Percentiles rank a stretch among this genome's conserved stretches.
These are phyloP conservation scores for Scaptomyza caliginosa DNA, from an alignment of 2,888 invertebrate species.

Conservation along the genomic window DNA sequence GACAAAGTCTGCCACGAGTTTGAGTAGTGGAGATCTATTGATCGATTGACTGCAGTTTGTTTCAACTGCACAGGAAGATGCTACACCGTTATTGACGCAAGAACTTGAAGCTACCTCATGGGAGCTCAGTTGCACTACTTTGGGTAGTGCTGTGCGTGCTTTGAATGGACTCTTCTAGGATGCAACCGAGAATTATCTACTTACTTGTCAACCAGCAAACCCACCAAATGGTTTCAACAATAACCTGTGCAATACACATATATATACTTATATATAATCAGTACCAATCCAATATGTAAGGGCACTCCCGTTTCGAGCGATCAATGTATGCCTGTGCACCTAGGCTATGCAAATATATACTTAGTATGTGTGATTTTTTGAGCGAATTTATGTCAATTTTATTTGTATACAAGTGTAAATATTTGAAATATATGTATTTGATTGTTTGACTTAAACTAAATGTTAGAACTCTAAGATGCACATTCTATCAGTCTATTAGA, in stretches of 20 bases:
- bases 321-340: constrained; percentile 6
- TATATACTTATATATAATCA: constrained; percentile 4
- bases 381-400: constrained; percentile 54
- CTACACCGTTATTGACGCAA: background rate
- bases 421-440: background rate
- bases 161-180: constrained; percentile 71
- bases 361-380: constrained; percentile 53
- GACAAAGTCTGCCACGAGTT: constrained; percentile 11
- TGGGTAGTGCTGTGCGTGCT: constrained; percentile 78
- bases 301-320: background rate
- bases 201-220: constrained; percentile 23
- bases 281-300: constrained; percentile 6
- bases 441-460: constrained; percentile 19
- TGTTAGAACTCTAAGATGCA: constrained; percentile 11
- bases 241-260: constrained; percentile 64
- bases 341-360: constrained; percentile 11
- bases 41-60: constrained; percentile 84
- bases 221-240: constrained; percentile 73
- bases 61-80: constrained; percentile 53
- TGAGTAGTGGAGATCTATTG: constrained; percentile 60
- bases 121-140: constrained; percentile 66
- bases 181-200: background rate
- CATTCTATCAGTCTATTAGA: constrained; percentile 8
- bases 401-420: constrained; percentile 39
- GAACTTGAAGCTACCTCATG: constrained; percentile 31